Percentiles rank a stretch among this genome's conserved stretches.
These are phyloP conservation scores for Micromesistius poutassou DNA, from an alignment of 2,797 vertebrate genomes.

Conservation along the genomic window DNA sequence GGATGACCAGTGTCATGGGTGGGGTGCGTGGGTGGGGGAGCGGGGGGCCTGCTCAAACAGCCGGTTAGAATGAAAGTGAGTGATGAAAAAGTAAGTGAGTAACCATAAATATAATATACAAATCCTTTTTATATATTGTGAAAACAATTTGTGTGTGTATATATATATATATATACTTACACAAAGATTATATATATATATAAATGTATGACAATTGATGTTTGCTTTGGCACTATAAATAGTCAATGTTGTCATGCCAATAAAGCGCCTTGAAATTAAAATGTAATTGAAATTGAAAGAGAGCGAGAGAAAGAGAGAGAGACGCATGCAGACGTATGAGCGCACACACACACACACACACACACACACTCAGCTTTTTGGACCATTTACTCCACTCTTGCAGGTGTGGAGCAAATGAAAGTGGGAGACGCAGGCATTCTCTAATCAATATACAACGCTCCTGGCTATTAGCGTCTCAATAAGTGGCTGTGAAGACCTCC, in stretches of 20 bases:
- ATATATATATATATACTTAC: background rate
- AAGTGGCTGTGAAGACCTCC: conserved; percentile 41
- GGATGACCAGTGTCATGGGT: conserved; percentile 66
- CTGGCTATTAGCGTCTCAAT: conserved; percentile 40
- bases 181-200: background rate
- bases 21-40: conserved; percentile 39
- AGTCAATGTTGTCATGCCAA: background rate
- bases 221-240: background rate
- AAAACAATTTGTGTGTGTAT: too few species aligned
- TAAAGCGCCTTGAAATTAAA: background rate
- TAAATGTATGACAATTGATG: background rate
- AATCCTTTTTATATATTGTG: too few species aligned
- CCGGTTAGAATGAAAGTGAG: conserved; percentile 16
- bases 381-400: conserved; percentile 17
- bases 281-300: background rate
- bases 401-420: conserved; percentile 37
- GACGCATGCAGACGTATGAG: background rate
- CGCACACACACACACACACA: conserved; percentile 12
- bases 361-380: conserved; percentile 22
- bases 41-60: conserved; percentile 17
- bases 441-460: conserved; percentile 48
- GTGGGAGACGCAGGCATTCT: conserved; percentile 39
- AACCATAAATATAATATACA: too few species aligned
- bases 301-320: background rate
- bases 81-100: too few species aligned